These are phyloP conservation scores for Bergia sp. DNA, from an alignment of 92 coral and sea anemone species.

Conservation along the genomic window DNA sequence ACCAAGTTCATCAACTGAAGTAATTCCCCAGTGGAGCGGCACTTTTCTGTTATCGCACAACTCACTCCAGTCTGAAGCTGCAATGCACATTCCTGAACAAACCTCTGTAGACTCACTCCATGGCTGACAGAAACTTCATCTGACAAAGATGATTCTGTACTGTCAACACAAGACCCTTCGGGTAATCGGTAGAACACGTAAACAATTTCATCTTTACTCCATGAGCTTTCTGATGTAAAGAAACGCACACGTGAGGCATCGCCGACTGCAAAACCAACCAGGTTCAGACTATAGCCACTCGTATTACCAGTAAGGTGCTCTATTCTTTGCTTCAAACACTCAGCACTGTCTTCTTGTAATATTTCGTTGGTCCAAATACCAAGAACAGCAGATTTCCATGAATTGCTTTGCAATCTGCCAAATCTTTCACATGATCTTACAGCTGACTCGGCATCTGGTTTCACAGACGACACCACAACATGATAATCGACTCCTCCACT, in stretches of 20 bases:
- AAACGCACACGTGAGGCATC: not conserved
- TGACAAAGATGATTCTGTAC: not conserved
- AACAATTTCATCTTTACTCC: constrained; percentile 1
- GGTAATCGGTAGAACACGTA: constrained; percentile 5
- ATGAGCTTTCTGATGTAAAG: not conserved
- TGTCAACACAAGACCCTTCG: not conserved
- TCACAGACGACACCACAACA: not conserved
- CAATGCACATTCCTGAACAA: not conserved
- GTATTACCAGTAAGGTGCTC: not conserved
- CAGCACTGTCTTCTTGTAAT: not conserved
- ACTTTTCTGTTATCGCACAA: not conserved
- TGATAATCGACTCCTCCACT: not conserved
- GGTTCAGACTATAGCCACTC: not conserved
- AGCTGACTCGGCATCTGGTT: constrained; percentile 6
- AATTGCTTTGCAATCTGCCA: not conserved
- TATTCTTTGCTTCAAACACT: constrained; percentile 5
- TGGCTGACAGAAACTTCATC: not conserved
- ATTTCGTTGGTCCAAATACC: constrained; percentile 1
- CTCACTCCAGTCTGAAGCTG: not conserved
- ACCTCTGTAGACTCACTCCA: not conserved
- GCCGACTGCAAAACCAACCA: not conserved
- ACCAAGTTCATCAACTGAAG: not conserved
- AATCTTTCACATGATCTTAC: not conserved
- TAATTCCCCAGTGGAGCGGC: not conserved
- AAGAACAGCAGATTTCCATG: constrained; percentile 25